These are phyloP conservation scores for Tadarida brasiliensis DNA, from an alignment of 2,797 vertebrate genomes.

Conservation along the genomic window DNA sequence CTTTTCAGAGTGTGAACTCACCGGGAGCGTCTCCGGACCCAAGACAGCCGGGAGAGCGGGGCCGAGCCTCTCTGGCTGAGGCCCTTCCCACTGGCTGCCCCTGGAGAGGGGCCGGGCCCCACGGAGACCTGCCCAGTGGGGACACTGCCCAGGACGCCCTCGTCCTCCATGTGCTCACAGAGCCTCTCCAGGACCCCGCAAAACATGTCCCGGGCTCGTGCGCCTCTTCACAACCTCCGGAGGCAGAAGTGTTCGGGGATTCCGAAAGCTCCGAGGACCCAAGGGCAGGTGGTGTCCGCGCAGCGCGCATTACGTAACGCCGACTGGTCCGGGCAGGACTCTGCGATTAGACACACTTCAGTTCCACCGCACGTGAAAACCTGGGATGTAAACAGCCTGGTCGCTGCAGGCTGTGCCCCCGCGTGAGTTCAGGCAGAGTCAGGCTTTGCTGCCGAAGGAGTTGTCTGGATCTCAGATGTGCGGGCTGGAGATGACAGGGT, in stretches of 20 bases:
- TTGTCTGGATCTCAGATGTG: not conserved
- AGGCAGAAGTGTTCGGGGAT: not conserved
- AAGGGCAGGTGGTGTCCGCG: accelerated
- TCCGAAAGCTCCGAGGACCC: accelerated
- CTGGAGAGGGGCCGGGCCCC: accelerated
- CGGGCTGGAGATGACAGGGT: not conserved
- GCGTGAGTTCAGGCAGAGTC: not conserved
- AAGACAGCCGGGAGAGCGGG: accelerated
- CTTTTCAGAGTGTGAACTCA: not conserved
- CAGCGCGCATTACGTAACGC: accelerated
- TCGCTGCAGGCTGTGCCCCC: not conserved
- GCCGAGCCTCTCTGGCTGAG: accelerated
- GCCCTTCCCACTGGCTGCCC: not conserved
- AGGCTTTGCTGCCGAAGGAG: not conserved
- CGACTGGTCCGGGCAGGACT: not conserved
- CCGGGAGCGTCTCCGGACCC: not conserved
- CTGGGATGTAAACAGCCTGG: not conserved
- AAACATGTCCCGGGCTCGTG: accelerated
- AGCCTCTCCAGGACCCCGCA: not conserved
- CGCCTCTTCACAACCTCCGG: not conserved
- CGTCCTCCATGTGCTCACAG: too few relatives aligned
- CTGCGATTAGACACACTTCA: not conserved
- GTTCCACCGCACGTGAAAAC: not conserved
- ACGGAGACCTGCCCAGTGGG: not conserved
- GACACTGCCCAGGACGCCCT: not conserved